Percentiles rank a stretch among this genome's conserved stretches.
Evolutionary conservation across 2,888 invertebrate genomes (phyloP).

Genomic region (Drosophila buzzatii): DNA sequence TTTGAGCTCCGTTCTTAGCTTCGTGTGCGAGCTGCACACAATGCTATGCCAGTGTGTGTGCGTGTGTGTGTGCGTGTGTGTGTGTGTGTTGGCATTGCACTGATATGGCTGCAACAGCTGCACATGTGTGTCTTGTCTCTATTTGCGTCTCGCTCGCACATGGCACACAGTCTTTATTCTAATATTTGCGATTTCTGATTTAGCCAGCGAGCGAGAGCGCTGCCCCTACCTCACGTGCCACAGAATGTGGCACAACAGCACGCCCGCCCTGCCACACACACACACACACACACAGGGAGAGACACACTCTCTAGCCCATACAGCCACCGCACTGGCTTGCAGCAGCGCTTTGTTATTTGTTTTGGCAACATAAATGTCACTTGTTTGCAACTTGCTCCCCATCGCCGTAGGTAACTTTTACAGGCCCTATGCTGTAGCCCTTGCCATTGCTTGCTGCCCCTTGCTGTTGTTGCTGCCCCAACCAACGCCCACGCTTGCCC

Average conservation of each 20-base stretch:
- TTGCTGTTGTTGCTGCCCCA: background rate
- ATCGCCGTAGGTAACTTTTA: constrained; percentile 44
- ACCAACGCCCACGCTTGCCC: background rate
- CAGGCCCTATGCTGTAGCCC: background rate
- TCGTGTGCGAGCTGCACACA: constrained; percentile 9
- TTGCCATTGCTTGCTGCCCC: background rate
- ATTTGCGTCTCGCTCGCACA: constrained; percentile 52
- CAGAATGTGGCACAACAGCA: constrained; percentile 27
- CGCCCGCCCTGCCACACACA: constrained; percentile 11
- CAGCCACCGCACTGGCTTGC: constrained; percentile 3
- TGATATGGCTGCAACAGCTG: constrained; percentile 52
- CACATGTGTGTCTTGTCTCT: constrained; percentile 59
- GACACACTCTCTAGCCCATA: background rate
- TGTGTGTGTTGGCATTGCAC: constrained; percentile 26
- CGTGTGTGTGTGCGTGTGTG: constrained; percentile 20
- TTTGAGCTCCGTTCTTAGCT: constrained; percentile 43
- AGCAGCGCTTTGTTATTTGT: constrained; percentile 71
- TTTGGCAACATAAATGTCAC: constrained; percentile 80
- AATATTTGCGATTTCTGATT: constrained; percentile 76
- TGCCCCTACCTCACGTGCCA: constrained; percentile 29
- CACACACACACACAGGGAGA: constrained; percentile 14
- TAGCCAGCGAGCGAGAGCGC: constrained; percentile 50
- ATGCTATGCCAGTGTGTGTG: background rate
- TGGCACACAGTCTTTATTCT: constrained; percentile 68
- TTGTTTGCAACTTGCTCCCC: constrained; percentile 66